Conservation (phyloP, 2,888 invertebrate species). For the Electrophaes corylata region DNA sequence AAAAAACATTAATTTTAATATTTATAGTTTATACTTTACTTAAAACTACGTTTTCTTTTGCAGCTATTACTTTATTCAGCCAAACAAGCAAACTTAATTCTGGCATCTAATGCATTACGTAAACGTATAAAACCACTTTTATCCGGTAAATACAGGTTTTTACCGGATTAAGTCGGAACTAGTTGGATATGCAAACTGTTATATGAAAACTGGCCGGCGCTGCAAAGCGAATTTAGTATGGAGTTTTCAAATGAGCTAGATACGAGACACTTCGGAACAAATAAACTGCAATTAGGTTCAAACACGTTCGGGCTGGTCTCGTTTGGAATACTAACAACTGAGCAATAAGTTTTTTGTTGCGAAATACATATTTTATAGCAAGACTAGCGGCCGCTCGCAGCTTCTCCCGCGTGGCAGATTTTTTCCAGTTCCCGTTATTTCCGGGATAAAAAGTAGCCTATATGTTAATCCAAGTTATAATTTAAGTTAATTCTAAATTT, state of each 20-base stretch:
- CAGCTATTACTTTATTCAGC: conserved; percentile 4
- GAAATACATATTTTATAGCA: background rate
- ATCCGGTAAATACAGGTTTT: conserved; percentile 71
- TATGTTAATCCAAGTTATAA: too few species aligned
- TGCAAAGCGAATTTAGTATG: conserved; percentile 44
- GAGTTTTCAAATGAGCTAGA: conserved; percentile 14
- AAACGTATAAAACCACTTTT: conserved; percentile 47
- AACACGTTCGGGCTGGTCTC: background rate
- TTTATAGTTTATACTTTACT: too few species aligned
- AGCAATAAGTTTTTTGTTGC: background rate
- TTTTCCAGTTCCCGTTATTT: too few species aligned
- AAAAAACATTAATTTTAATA: too few species aligned
- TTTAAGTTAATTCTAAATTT: too few species aligned
- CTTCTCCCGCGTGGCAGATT: too few species aligned
- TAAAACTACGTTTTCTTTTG: background rate
- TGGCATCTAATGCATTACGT: conserved; percentile 47
- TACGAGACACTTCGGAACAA: conserved; percentile 2
- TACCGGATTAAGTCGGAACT: conserved; percentile 61
- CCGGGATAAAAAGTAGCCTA: too few species aligned
- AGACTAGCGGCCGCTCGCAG: too few species aligned
- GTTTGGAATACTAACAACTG: background rate
- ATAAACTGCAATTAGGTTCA: conserved; percentile 4
- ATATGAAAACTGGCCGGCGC: conserved; percentile 63
- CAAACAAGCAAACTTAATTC: conserved; percentile 19
- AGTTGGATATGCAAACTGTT: conserved; percentile 66